A percentile compares a stretch with the other conserved stretches of the same genome.
Evolutionary conservation across 2,888 invertebrate genomes (phyloP).

Genomic region (Diplazon laetatorius): DNA sequence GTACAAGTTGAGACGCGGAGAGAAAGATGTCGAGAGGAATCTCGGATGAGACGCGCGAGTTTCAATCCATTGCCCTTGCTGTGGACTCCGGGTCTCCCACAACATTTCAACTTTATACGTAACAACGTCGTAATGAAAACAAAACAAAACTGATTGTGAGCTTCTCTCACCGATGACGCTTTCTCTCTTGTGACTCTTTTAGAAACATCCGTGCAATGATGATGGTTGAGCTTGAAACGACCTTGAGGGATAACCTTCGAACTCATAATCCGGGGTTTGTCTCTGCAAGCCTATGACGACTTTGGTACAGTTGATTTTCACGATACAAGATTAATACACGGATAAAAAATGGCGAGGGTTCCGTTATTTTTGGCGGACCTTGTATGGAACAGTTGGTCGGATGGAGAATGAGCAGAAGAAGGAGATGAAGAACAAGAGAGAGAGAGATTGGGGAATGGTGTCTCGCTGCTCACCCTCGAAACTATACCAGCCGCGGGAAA

Average conservation of each 20-base stretch:
- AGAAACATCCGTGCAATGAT: too few relatives aligned
- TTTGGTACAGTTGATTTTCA: too few relatives aligned
- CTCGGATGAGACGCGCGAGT: constrained; percentile 21
- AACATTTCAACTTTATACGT: neutral
- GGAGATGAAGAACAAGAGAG: constrained; percentile 3
- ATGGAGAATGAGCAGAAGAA: neutral
- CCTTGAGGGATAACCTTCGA: too few relatives aligned
- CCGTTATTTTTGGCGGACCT: too few relatives aligned
- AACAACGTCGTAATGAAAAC: constrained; percentile 27
- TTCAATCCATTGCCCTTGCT: constrained; percentile 15
- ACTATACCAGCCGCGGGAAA: constrained; percentile 62
- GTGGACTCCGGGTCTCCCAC: neutral
- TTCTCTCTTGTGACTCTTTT: constrained; percentile 15
- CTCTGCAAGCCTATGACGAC: too few relatives aligned
- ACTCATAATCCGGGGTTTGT: too few relatives aligned
- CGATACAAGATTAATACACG: too few relatives aligned
- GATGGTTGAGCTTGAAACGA: too few relatives aligned
- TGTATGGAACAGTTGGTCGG: neutral
- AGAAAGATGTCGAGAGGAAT: constrained; percentile 2
- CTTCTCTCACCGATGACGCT: too few relatives aligned
- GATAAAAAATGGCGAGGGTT: too few relatives aligned
- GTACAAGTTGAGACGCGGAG: neutral
- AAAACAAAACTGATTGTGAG: too few relatives aligned
- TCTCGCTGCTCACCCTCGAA: constrained; percentile 54
- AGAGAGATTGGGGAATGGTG: constrained; percentile 17